Conservation (phyloP, 2,797 vertebrate species). For the Sciaenops ocellatus region DNA sequence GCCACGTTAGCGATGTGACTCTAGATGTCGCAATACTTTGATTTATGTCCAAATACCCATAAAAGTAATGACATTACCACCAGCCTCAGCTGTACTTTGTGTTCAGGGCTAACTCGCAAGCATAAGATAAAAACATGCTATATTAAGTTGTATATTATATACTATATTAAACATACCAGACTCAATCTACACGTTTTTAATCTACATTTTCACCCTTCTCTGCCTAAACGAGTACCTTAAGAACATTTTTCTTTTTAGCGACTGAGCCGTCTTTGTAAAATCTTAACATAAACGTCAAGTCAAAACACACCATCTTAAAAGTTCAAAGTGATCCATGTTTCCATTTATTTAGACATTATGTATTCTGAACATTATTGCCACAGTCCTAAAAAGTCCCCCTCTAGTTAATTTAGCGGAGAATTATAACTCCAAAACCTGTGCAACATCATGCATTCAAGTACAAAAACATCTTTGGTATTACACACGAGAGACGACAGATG, state of each 20-base stretch:
- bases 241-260: not conserved
- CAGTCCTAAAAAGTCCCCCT: not conserved
- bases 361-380: conserved; percentile 14
- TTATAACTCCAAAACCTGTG: not conserved
- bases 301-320: not conserved
- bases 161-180: no score
- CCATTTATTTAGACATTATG: conserved; percentile 23
- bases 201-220: not conserved
- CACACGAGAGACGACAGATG: not conserved
- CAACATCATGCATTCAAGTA: not conserved
- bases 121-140: not conserved
- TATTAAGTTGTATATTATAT: no score
- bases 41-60: not conserved
- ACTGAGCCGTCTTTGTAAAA: not conserved
- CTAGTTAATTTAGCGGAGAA: not conserved
- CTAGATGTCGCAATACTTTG: not conserved
- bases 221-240: not conserved
- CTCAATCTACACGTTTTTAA: not conserved
- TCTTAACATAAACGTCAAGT: not conserved
- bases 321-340: not conserved
- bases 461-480: not conserved
- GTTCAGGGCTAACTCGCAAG: not conserved
- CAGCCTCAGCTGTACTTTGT: not conserved
- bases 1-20: not conserved
- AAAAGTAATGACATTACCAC: not conserved